Percentiles rank a stretch among this genome's conserved stretches.
phyloP scores from a whole-genome alignment of 1,140 invertebrate species.

The Hyles vespertilio region DNA sequence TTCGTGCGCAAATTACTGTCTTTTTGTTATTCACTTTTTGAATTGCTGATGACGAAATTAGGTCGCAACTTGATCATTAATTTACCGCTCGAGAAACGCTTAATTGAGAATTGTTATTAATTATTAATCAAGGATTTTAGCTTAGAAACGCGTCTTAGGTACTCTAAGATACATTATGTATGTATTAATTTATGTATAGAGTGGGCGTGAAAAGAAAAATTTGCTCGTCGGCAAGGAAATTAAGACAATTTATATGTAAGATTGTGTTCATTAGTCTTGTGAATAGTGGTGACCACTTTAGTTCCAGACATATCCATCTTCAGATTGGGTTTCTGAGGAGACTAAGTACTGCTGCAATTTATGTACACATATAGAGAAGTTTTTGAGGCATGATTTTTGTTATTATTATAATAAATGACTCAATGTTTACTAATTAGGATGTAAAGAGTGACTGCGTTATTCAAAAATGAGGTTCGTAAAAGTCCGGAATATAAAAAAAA shows the following conservation, averaged over 20 bases:
- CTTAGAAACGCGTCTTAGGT: conserved; percentile 13
- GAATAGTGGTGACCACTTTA: too few species aligned
- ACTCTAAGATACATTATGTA: conserved; percentile 16
- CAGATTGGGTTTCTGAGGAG: too few species aligned
- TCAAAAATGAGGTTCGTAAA: too few species aligned
- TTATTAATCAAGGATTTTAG: conserved; percentile 30
- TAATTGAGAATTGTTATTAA: conserved; percentile 33
- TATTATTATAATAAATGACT: too few species aligned
- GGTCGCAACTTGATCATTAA: conserved; percentile 27
- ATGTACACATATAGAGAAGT: too few species aligned
- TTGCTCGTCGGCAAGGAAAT: conserved; percentile 12
- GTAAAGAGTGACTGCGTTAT: too few species aligned
- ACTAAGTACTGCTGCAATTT: too few species aligned
- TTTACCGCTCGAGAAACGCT: conserved; percentile 25
- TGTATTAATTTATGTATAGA: conserved; percentile 23
- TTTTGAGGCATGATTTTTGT: too few species aligned
- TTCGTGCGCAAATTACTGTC: conserved; percentile 63
- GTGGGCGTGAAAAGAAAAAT: conserved; percentile 13
- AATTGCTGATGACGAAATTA: conserved; percentile 50
- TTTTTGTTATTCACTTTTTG: conserved; percentile 67
- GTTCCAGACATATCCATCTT: too few species aligned
- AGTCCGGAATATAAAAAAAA: too few species aligned
- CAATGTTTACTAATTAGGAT: too few species aligned
- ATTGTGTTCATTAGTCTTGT: not conserved
- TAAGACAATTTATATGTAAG: conserved; percentile 6